Conservation (phyloP, 2,888 invertebrate species). For the Hoplodrina blanda region DNA sequence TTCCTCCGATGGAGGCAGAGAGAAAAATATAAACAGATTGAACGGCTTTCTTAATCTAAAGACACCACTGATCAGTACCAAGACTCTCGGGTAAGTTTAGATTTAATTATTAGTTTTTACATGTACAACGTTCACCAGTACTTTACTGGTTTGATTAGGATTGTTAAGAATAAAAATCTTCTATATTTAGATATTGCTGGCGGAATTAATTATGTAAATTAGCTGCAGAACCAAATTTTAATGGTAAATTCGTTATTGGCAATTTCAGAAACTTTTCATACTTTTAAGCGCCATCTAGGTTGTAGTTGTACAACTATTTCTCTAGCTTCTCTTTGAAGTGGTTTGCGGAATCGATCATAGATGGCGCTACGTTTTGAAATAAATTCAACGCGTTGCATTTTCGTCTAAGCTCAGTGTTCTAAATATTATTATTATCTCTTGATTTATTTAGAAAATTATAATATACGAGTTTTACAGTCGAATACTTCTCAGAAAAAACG, state of each 20-base stretch:
- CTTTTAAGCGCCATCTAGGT: slow-evolving; percentile 33
- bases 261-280: background rate
- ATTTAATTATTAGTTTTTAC: background rate
- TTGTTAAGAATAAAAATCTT: background rate
- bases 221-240: background rate
- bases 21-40: slow-evolving; percentile 90
- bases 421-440: background rate
- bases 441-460: background rate
- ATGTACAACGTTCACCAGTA: background rate
- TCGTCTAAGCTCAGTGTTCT: no score
- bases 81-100: slow-evolving; percentile 93
- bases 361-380: slow-evolving; percentile 27
- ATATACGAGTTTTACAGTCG: background rate
- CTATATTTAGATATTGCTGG: no score
- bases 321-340: background rate
- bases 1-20: slow-evolving; percentile 78
- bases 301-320: background rate
- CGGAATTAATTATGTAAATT: no score
- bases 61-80: slow-evolving; percentile 94
- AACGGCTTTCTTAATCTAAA: slow-evolving; percentile 93
- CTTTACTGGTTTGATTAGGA: fast-evolving
- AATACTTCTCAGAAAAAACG: background rate
- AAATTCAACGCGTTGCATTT: no score
- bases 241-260: background rate
- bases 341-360: slow-evolving; percentile 11